A percentile compares a stretch with the other conserved stretches of the same genome.
Conservation (phyloP, 2,888 invertebrate genomes). For the Xestobium rufovillosum region DNA sequence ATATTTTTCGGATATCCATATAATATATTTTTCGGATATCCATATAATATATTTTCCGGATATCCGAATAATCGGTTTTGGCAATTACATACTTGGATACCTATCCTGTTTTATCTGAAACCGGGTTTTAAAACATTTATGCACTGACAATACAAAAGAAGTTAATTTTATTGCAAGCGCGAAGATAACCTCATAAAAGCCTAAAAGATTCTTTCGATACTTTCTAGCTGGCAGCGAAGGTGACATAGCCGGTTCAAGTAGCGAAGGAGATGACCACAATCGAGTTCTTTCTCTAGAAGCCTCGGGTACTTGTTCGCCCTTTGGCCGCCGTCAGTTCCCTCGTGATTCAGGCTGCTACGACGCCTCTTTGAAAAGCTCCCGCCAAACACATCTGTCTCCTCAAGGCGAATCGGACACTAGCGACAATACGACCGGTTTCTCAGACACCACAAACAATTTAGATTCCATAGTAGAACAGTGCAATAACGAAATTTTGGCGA, state of each 20-base stretch:
- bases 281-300: conserved; percentile 40
- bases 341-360: conserved; percentile 80
- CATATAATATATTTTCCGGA: too few species aligned
- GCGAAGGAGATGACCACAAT: conserved; percentile 61
- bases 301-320: conserved; percentile 54
- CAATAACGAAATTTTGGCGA: conserved; percentile 52
- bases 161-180: too few species aligned
- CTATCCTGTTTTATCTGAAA: too few species aligned
- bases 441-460: conserved; percentile 47
- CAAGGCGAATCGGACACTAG: conserved; percentile 45
- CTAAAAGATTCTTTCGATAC: too few species aligned
- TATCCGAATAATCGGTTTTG: too few species aligned
- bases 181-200: too few species aligned
- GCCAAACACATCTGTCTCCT: conserved; percentile 43
- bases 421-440: conserved; percentile 45
- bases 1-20: too few species aligned
- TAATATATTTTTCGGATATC: too few species aligned
- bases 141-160: too few species aligned
- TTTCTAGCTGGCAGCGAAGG: conserved; percentile 64
- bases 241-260: conserved; percentile 72
- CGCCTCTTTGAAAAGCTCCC: conserved; percentile 44
- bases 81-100: too few species aligned
- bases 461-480: conserved; percentile 54
- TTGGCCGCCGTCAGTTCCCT: conserved; percentile 69
- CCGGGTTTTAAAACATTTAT: too few species aligned